Conservation (phyloP, 2,113 vertebrate genomes). For the Lophotis ruficrista region DNA sequence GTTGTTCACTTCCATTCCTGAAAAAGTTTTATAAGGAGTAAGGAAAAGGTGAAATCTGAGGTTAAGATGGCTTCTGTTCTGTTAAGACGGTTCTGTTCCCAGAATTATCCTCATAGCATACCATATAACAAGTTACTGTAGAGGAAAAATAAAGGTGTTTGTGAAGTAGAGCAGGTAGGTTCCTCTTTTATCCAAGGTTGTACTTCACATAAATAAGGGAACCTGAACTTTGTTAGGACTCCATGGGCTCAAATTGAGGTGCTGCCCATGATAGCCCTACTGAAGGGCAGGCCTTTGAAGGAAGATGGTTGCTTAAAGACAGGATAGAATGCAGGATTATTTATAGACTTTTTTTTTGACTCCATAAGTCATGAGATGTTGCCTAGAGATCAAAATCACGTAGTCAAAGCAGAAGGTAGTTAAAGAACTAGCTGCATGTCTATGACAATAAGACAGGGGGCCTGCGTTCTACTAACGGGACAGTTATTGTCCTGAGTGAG, state of each 20-base stretch:
- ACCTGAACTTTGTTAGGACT: background rate
- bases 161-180: background rate
- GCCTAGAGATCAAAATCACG: background rate
- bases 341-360: background rate
- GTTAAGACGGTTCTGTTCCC: background rate
- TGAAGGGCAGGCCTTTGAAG: background rate
- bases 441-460: rapidly evolving
- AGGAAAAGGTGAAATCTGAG: background rate
- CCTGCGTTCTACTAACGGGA: background rate
- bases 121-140: background rate
- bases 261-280: background rate
- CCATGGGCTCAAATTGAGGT: background rate
- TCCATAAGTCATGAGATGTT: background rate
- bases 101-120: background rate
- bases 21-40: background rate
- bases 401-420: background rate
- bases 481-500: background rate
- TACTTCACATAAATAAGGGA: background rate
- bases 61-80: background rate
- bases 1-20: background rate
- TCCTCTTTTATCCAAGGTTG: background rate
- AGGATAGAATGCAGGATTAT: background rate
- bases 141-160: background rate
- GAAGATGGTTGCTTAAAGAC: background rate
- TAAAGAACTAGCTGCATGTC: background rate